Base-by-base conservation (phyloP, 2,797 vertebrate genomes). In the Sandelia bainsii region DNA sequence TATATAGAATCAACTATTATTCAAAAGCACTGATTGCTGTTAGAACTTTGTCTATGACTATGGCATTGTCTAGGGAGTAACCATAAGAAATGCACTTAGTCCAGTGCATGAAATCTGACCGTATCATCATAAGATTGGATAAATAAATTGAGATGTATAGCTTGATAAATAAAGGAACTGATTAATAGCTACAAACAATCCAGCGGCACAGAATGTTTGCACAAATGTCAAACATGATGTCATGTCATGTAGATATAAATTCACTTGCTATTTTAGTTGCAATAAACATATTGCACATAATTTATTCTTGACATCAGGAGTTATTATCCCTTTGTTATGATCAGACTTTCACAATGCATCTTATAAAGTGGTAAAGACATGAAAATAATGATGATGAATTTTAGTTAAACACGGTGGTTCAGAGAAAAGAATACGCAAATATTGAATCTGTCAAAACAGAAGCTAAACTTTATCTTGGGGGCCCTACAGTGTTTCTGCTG, bases 401-500 rank as follows among this genome's bases (percentile, higher is more conserved):
- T 5, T 20, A 53, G 45, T 57, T 19, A 40, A 45, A 60, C 8
- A 59, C 27, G 1, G 8, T 68, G 49, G 69, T 54, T 56, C 10
- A 22, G 22, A 3, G 13, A 27, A 16, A 44, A 22, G 67, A 68
- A 57, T 17, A 57, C 48, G 25, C 23, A 20, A 22, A 49, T 54
- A 20, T 20, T 60, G 14, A 48, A 56, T 32, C 45, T 14, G 42
- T 20, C 20, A 48, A 75, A 66, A 77, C 34, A 46, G 9, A 0
- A 10, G 34, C 59, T 59, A 40, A 64, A 61, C 66, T 75, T 40
- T 76, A 67, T 79, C 54, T 23, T 16, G 8, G 12, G 1, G n/a
- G 39, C n/a, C 9, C 7, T 19, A 0, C 34, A 67, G 64, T 19
- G 3, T 74, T 81, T 70, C 42, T 77, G 67, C 70, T 61, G 20